Base-by-base conservation (phyloP, 2,888 invertebrate species). In the Thymelicus acteon region DNA sequence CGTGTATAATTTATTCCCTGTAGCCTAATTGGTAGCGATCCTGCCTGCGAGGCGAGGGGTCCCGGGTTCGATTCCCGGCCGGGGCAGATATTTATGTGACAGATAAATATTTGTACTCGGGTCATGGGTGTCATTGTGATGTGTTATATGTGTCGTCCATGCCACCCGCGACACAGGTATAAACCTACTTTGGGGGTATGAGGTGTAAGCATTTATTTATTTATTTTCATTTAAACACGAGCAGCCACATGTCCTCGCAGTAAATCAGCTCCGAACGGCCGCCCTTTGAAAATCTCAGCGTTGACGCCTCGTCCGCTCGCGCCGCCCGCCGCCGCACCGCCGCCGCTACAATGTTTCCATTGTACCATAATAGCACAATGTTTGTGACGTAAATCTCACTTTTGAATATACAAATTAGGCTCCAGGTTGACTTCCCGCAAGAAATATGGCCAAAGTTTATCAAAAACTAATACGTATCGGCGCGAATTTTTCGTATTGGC, bases 361-460 rank as follows among this genome's bases (percentile, higher is more conserved):
- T 91, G 90, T 91, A 86, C 86, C 86, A 85, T 91, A 90, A 91
- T 90, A 89, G 89, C 85, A 87, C 87, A 91, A 90, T 91, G 91
- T 91, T 92, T 92, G 90, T 90, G 89, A 90, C 13, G 57, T 57
- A 86, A 89, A 87, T 85, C 86, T 83, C 75, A 82, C 82, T 80
- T 89, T 90, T 91, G 90, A 91, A 90, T 91, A 92, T 92, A 91
- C 88, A 92, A 91, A 92, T 91, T 88, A 86, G 85, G 86, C 87
- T 88, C 86, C 82, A 84, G 81, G 84, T 79, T 87, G 86, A 88
- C 90, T 87, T 85, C 85, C 83, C 81, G 78, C 80, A 85, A 88
- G 88, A 92, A 90, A 90, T 91, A 92, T 92, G 88, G 87, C 87
- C 77, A 89, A 92, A 92, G 91, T 91, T 92, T 86, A 82, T 82